Conservation (phyloP, 2,113 vertebrate genomes). For the Balaeniceps rex region DNA sequence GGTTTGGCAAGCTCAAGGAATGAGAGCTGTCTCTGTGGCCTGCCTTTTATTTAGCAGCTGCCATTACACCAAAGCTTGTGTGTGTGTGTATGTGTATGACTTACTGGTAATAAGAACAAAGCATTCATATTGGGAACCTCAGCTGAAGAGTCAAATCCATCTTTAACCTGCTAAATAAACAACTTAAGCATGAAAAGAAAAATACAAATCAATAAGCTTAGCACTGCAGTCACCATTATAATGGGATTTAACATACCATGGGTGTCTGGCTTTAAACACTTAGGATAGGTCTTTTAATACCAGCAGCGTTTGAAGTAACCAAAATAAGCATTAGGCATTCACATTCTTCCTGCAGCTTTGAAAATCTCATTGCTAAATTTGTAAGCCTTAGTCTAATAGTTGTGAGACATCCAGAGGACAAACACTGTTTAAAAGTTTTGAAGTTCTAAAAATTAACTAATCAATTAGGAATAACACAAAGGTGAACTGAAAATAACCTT, state of each 20-base stretch:
- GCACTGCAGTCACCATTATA: not conserved
- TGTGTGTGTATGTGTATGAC: not conserved
- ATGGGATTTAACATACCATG: not conserved
- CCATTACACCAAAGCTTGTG: not conserved
- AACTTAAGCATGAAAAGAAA: not conserved
- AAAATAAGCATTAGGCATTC: not conserved
- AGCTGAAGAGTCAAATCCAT: not conserved
- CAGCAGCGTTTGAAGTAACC: not conserved
- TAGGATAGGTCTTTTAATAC: not conserved
- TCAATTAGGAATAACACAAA: not conserved
- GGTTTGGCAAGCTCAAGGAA: not conserved
- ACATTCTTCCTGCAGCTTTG: not conserved
- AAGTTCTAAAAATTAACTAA: not conserved
- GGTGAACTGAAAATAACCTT: not conserved
- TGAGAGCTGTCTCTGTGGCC: not conserved
- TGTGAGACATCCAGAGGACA: not conserved
- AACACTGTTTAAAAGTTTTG: not conserved
- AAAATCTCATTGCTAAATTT: not conserved
- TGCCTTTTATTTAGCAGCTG: not conserved
- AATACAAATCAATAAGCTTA: not conserved
- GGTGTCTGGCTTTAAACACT: not conserved
- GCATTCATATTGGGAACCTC: not conserved
- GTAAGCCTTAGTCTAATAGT: not conserved
- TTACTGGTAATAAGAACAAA: not conserved
- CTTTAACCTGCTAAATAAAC: not conserved